Percentiles rank a stretch among this genome's conserved stretches.
Conservation (phyloP, 2,797 vertebrate genomes). For the Monodelphis domestica region DNA sequence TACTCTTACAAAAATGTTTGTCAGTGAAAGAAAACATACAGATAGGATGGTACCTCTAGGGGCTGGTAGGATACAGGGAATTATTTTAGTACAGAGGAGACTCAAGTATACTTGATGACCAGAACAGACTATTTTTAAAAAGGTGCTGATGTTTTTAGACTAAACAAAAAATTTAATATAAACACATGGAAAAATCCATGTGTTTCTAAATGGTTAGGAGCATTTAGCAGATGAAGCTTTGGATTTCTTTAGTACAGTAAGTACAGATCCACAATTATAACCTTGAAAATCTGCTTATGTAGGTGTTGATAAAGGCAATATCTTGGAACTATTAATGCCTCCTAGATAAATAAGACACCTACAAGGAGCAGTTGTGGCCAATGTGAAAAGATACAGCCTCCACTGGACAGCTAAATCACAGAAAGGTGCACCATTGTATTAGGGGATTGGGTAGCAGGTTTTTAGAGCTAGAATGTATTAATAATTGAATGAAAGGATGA, state of each 20-base stretch:
- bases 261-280: background rate
- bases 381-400: background rate
- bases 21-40: background rate
- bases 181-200: background rate
- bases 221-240: background rate
- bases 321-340: background rate
- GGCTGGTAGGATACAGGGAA: background rate
- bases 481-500: background rate
- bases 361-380: background rate
- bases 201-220: background rate
- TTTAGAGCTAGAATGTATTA: background rate
- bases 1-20: background rate
- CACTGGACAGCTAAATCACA: background rate
- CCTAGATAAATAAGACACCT: background rate
- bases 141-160: background rate
- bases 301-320: background rate
- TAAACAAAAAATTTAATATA: background rate
- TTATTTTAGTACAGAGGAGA: background rate
- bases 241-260: background rate
- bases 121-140: background rate
- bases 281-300: background rate
- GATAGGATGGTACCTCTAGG: background rate
- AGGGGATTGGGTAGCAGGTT: background rate
- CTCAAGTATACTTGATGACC: background rate
- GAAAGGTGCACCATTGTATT: background rate